A percentile compares a stretch with the other conserved stretches of the same genome.
These are phyloP conservation scores for Cybosia mesomella DNA, from an alignment of 2,888 invertebrate species.

Conservation along the genomic window DNA sequence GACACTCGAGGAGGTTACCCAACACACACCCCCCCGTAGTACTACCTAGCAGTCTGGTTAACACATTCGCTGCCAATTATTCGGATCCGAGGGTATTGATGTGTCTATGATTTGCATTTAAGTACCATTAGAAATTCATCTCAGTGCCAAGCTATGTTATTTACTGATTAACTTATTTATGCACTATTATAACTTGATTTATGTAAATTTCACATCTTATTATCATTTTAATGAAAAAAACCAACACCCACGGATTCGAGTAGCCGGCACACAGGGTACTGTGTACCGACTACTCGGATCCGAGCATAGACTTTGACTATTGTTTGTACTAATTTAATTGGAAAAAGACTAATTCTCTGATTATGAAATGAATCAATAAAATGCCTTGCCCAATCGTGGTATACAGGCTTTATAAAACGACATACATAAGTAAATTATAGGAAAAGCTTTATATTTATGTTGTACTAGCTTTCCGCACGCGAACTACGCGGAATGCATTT, in stretches of 20 bases:
- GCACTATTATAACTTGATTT: neutral
- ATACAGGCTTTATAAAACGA: neutral
- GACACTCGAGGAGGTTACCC: too few relatives aligned
- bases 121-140: conserved; percentile 2
- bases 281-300: conserved; percentile 24
- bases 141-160: too few relatives aligned
- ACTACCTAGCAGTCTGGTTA: too few relatives aligned
- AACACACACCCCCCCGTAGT: too few relatives aligned
- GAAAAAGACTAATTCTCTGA: neutral
- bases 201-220: neutral
- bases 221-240: conserved; percentile 5
- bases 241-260: conserved; percentile 20
- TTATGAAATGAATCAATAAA: conserved; percentile 2
- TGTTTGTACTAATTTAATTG: conserved; percentile 17
- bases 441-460: neutral
- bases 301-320: conserved; percentile 22
- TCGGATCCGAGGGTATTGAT: conserved; percentile 6
- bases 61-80: conserved; percentile 1
- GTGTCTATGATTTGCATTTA: neutral
- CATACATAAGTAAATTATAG: neutral
- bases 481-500: neutral
- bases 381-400: neutral
- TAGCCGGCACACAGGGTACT: conserved; percentile 24
- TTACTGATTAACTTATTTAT: too few relatives aligned
- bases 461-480: neutral